Conservation (phyloP, 2,797 vertebrate genomes). For the Setipinna tenuifilis region DNA sequence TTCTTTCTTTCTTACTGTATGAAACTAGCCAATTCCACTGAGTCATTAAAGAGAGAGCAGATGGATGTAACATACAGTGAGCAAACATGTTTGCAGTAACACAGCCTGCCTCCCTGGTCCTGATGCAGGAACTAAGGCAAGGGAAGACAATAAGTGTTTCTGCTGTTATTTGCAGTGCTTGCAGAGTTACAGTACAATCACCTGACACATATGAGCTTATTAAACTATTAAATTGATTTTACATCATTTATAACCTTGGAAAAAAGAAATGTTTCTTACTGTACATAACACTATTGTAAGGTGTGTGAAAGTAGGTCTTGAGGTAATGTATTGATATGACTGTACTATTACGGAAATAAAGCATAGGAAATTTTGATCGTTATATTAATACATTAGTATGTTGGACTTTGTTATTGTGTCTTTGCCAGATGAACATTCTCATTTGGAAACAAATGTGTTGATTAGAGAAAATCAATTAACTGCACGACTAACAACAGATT, state of each 20-base stretch:
- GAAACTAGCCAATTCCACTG: background rate
- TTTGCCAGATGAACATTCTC: background rate
- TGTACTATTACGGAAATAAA: too few species aligned
- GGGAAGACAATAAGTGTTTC: background rate
- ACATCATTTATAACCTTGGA: background rate
- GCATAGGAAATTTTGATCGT: background rate
- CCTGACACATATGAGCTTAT: background rate
- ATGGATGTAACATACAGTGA: background rate
- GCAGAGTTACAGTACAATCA: too few species aligned
- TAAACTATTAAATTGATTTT: background rate
- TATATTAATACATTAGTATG: too few species aligned
- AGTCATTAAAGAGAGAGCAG: background rate
- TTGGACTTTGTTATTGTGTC: background rate
- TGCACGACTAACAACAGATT: background rate
- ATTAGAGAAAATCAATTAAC: background rate
- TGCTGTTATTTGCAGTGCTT: background rate
- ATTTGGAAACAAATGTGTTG: background rate
- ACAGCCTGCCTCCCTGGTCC: too few species aligned
- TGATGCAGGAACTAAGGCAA: background rate
- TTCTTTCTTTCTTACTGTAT: too few species aligned
- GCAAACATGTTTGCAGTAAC: background rate
- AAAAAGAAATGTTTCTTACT: background rate
- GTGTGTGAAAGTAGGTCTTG: background rate
- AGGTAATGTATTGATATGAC: too few species aligned
- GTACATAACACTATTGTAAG: background rate